phyloP scores from a whole-genome alignment of 2,113 vertebrate genomes.

The Lophotis ruficrista region DNA sequence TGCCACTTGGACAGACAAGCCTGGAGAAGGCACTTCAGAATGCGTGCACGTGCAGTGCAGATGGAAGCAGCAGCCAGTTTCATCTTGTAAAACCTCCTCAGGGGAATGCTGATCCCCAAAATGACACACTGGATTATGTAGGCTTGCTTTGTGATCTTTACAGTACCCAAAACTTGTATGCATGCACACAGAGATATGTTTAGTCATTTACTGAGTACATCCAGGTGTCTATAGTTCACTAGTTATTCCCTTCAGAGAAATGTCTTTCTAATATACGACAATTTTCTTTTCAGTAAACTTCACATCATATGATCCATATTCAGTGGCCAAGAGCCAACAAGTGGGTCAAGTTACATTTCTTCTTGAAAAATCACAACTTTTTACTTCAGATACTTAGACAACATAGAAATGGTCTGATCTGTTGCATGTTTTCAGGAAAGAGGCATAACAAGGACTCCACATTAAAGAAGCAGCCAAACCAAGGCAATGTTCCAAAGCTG shows the following conservation, averaged over 20 bases:
- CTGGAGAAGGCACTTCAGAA: not conserved
- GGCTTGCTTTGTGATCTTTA: not conserved
- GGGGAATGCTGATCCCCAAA: not conserved
- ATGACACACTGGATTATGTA: not conserved
- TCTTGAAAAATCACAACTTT: not conserved
- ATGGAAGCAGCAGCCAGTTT: not conserved
- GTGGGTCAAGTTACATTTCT: not conserved
- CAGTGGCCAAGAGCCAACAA: not conserved
- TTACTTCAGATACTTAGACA: not conserved
- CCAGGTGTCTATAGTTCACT: not conserved
- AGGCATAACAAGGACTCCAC: no score
- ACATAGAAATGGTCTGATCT: not conserved
- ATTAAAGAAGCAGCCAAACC: not conserved
- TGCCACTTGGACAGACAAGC: not conserved
- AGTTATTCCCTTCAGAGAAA: not conserved
- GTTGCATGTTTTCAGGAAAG: no score
- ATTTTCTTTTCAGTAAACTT: not conserved
- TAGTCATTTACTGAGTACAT: not conserved
- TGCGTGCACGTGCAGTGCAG: not conserved
- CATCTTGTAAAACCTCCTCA: not conserved
- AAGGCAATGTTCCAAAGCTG: not conserved
- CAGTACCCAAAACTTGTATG: not conserved
- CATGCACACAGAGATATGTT: not conserved
- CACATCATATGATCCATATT: not conserved
- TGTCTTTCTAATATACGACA: not conserved